Evolutionary conservation across 2,888 invertebrate species (phyloP).

Genomic region (Icerya purchasi): DNA sequence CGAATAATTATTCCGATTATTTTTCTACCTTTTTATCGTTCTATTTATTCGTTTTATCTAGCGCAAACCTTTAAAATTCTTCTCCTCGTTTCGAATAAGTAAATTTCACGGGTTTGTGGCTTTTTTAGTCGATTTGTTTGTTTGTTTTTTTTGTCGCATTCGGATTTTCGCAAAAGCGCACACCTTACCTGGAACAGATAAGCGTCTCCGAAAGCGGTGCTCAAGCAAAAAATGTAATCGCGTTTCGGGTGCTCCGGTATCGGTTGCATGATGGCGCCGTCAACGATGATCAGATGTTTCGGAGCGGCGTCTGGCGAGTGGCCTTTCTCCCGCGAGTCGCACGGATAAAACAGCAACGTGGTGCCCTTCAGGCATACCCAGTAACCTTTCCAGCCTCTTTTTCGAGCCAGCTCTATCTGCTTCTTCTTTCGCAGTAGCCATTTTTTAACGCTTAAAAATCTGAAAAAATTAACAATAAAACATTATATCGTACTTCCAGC

Average conservation of each 20-base stretch:
- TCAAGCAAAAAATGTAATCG: constrained; percentile 92
- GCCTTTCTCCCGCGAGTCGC: constrained; percentile 66
- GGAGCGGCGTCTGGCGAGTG: constrained; percentile 79
- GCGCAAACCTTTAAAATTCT: too few relatives aligned
- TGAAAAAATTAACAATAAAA: constrained; percentile 34
- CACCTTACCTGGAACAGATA: constrained; percentile 74
- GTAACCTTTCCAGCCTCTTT: constrained; percentile 94
- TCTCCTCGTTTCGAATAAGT: too few relatives aligned
- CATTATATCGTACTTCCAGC: too few relatives aligned
- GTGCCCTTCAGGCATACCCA: constrained; percentile 97
- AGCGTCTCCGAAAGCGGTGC: constrained; percentile 93
- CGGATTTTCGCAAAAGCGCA: too few relatives aligned
- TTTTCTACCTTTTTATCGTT: too few relatives aligned
- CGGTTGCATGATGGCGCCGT: constrained; percentile 92
- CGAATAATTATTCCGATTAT: too few relatives aligned
- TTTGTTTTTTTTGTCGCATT: too few relatives aligned
- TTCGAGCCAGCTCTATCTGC: constrained; percentile 85
- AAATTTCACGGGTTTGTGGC: too few relatives aligned
- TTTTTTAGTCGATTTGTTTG: too few relatives aligned
- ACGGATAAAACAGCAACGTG: constrained; percentile 84
- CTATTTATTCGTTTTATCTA: too few relatives aligned
- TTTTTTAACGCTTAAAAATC: constrained; percentile 93
- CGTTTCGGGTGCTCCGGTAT: constrained; percentile 97
- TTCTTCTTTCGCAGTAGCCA: constrained; percentile 92
- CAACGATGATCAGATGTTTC: constrained; percentile 85